These are phyloP conservation scores for Ptilonorhynchus violaceus DNA, from an alignment of 2,113 vertebrate species.

Conservation along the genomic window DNA sequence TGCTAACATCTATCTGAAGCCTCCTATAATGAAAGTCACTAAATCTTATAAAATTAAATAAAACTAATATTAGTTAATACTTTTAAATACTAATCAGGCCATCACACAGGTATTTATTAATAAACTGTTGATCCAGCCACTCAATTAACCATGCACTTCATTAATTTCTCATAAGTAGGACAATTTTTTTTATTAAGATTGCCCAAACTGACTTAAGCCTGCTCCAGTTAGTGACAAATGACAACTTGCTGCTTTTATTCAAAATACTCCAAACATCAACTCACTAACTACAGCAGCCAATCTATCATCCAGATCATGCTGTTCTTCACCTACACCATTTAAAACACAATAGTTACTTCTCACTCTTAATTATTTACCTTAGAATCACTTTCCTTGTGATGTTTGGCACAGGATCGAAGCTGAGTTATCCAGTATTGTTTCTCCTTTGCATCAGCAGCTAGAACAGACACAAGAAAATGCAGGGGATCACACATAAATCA, in stretches of 20 bases:
- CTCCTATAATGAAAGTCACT: neutral
- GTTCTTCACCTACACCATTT: neutral
- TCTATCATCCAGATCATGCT: neutral
- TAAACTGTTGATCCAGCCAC: neutral
- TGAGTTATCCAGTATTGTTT: constrained; percentile 94
- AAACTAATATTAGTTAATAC: neutral
- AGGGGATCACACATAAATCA: neutral
- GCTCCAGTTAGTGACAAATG: neutral
- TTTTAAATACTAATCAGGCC: neutral
- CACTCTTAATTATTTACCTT: constrained; percentile 78
- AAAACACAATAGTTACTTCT: neutral
- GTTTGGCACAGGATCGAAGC: constrained; percentile 90
- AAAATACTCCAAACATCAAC: neutral
- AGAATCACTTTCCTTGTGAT: constrained; percentile 87
- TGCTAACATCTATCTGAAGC: neutral
- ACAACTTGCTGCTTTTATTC: neutral
- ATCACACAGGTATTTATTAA: neutral
- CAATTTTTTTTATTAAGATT: neutral
- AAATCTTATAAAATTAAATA: neutral
- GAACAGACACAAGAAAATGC: constrained; percentile 52
- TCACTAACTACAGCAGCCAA: neutral
- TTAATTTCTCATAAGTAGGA: neutral
- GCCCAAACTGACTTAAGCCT: neutral
- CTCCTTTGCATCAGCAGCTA: constrained; percentile 90
- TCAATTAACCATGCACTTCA: neutral